Base-by-base conservation (phyloP, 2,888 invertebrate species). In the Eupithecia pulchellata region DNA sequence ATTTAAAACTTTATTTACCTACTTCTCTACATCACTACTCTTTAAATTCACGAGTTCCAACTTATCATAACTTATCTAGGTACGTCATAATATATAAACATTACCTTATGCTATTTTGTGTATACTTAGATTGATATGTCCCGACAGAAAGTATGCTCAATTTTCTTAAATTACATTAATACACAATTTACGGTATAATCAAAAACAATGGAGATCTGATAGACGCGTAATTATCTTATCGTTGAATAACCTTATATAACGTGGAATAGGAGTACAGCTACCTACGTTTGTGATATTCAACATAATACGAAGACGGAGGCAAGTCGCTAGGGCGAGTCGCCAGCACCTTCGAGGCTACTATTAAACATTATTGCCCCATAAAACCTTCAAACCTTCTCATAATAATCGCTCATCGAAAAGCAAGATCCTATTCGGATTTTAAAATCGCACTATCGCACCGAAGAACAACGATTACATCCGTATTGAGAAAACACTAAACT, bases 31-130 rank as follows among this genome's bases (percentile, higher is more conserved):
- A 91, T 91, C 91, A 90, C 90, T 92, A 90, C 86, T 88, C 84
- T 89, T 92, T 91, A 91, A 92, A 91, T 91, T 93, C 91, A 91
- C 89, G 89, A 91, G 90, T 92, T 91, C 87, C 88, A 90, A 88
- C 93, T 93, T 91, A 92, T 67, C 84, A 89, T 89, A 91, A 91
- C 91, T 93, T 92, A 77, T 84, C 89, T 92, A 91, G 88, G 87
- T 92, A 92, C 89, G 90, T 91, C 90, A 87, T 89, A n/a, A 84
- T 87, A 88, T 91, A 91, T 91, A 90, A 91, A 92, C 92, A 93
- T 89, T 92, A 91, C 87, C 89, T 89, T 92, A 91, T 79, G 84
- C 81, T 83, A 85, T 65, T 73, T 55, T 52, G 67, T 70, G 86
- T 91, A 52, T 52, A 90, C 83, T 84, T 86, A 86, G 82, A 91